phyloP scores from a whole-genome alignment of 2,113 vertebrate species.

The Dasyornis broadbenti region DNA sequence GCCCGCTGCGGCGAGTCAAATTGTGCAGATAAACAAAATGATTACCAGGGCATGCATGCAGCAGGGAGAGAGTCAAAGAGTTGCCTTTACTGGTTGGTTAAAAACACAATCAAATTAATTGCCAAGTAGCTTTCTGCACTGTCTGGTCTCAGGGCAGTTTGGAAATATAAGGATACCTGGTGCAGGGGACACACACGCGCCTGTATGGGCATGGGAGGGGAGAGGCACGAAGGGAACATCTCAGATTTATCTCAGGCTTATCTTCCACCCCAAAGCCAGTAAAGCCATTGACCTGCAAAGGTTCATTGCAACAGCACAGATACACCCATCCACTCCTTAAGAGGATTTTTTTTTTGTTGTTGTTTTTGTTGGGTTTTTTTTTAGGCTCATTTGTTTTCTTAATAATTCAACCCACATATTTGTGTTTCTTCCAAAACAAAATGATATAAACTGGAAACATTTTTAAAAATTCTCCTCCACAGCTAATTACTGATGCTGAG shows the following conservation, averaged over 20 bases:
- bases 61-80: slow-evolving; percentile 22
- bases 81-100: background rate
- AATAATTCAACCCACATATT: slow-evolving; percentile 18
- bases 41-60: slow-evolving; percentile 6
- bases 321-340: background rate
- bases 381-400: background rate
- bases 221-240: background rate
- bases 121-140: background rate
- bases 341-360: background rate
- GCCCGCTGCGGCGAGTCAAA: background rate
- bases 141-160: background rate
- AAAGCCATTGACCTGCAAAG: background rate
- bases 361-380: too few species aligned
- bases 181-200: background rate
- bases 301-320: background rate
- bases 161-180: background rate
- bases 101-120: slow-evolving; percentile 5
- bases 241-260: background rate
- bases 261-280: background rate
- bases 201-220: accelerated
- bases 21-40: slow-evolving; percentile 34
- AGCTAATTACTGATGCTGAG: slow-evolving; percentile 52
- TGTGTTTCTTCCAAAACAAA: slow-evolving; percentile 54
- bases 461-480: slow-evolving; percentile 32
- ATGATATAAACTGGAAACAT: slow-evolving; percentile 44